Base-by-base conservation (phyloP, 1,140 invertebrate genomes). In the Tribolium castaneum region DNA sequence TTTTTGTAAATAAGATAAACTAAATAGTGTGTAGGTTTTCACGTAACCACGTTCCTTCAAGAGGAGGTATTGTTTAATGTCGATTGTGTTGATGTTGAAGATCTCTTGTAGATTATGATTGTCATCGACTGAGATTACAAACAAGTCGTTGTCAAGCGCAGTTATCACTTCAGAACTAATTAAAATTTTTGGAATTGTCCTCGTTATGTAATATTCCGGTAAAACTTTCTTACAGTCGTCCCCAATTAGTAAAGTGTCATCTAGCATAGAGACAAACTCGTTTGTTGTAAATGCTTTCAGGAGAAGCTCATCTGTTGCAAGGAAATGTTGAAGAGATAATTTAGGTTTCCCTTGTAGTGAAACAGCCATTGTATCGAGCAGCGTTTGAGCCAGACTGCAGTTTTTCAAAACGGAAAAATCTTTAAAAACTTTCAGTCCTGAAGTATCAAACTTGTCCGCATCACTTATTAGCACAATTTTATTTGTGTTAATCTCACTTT, bases 271-370 rank as follows among this genome's bases (percentile, higher is more conserved):
- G 9, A 66, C n/a, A 35, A 66, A 34, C 34, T 66, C 25, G 13
- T 34, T 66, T 12, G 12, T 9, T 66, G 4, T 12, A 22, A 66
- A 4, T 7, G 19, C 4, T 39, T 66, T 35, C 34, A 35, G 4
- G 3, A 66, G 13, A 7, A 9, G n/a, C 12, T 66, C 12, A 22
- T 66, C 59, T 6, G 1, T 66, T 66, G 4, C 13, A 13, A 66
- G 30, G 6, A 66, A 14, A 6, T 66, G 7, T 66, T 66, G n/a
- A 5, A 66, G 30, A 35, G 30, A 6, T n/a, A 39, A 16, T 4
- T 4, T 35, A 35, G 59, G 59, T 35, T 30, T 30, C 6, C 59
- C 59, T 66, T 66, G 59, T 35, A 66, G n/a, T 12, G 59, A 66
- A 5, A 66, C 59, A 1, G 30, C 13, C 10, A 66, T 1, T 25